phyloP scores from a whole-genome alignment of 64 coral and sea anemone genomes.

The Astreopora myriophthalma region DNA sequence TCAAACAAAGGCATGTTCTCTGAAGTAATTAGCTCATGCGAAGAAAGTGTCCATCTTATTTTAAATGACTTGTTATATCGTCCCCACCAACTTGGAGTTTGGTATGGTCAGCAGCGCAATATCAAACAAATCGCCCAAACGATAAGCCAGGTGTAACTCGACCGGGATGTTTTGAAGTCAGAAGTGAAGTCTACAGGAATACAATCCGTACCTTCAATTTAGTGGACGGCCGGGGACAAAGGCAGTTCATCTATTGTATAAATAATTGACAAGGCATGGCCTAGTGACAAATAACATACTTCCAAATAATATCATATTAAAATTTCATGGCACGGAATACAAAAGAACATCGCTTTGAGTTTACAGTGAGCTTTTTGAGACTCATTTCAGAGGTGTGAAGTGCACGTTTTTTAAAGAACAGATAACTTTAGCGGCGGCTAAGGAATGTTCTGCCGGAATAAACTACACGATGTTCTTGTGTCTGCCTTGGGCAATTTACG shows the following conservation, averaged over 20 bases:
- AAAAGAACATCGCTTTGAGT: slow-evolving; percentile 42
- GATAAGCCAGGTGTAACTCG: neutral
- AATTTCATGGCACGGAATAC: slow-evolving; percentile 32
- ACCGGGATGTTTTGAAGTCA: neutral
- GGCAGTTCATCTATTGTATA: slow-evolving; percentile 71
- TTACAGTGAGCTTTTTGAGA: neutral
- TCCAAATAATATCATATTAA: slow-evolving; percentile 78
- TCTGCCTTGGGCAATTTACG: neutral
- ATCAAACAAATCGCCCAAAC: neutral
- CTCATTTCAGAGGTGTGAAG: slow-evolving; percentile 12
- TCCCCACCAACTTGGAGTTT: slow-evolving; percentile 1
- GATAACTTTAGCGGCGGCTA: neutral
- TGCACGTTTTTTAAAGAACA: neutral
- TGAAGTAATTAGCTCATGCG: slow-evolving; percentile 29
- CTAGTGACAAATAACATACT: slow-evolving; percentile 74
- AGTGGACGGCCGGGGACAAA: slow-evolving; percentile 18
- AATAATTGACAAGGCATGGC: slow-evolving; percentile 90
- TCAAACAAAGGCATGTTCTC: slow-evolving; percentile 52
- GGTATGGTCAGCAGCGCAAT: neutral
- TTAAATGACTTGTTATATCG: slow-evolving; percentile 15
- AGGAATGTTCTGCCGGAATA: slow-evolving; percentile 3
- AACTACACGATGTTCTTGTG: neutral
- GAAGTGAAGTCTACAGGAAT: neutral
- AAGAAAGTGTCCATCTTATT: slow-evolving; percentile 34
- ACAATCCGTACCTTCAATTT: slow-evolving; percentile 16